Conservation (phyloP, 2,888 invertebrate species). For the Athetis lepigone region DNA sequence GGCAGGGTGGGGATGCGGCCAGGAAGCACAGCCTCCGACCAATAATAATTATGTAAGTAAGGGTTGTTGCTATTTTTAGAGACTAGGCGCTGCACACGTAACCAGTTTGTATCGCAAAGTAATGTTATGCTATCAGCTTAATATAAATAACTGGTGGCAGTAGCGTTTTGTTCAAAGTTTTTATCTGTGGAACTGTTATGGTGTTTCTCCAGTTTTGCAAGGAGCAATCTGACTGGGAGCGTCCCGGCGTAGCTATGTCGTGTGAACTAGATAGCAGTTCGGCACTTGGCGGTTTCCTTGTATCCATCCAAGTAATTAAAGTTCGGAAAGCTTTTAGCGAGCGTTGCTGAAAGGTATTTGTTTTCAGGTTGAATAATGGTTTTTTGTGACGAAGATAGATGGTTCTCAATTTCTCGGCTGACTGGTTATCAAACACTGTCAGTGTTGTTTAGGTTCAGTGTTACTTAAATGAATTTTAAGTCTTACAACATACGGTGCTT, state of each 20-base stretch:
- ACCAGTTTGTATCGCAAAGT: conserved; percentile 73
- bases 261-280: conserved; percentile 60
- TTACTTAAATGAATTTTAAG: conserved; percentile 3
- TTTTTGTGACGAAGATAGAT: conserved; percentile 60
- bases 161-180: conserved; percentile 71
- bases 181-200: conserved; percentile 80
- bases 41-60: conserved; percentile 86
- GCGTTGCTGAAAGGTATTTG: conserved; percentile 58
- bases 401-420: conserved; percentile 52
- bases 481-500: neutral
- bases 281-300: conserved; percentile 61
- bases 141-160: conserved; percentile 74
- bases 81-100: conserved; percentile 71
- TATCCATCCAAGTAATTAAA: conserved; percentile 65
- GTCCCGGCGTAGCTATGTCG: conserved; percentile 59
- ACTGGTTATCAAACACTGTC: conserved; percentile 48
- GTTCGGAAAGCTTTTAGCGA: conserved; percentile 67
- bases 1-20: conserved; percentile 63
- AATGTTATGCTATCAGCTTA: conserved; percentile 67
- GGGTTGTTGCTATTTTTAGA: conserved; percentile 88
- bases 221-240: conserved; percentile 68
- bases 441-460: conserved; percentile 27
- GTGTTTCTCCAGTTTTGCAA: conserved; percentile 77
- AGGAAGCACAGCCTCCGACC: conserved; percentile 86
- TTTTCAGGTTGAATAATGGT: conserved; percentile 65